Base-by-base conservation (phyloP, 2,888 invertebrate species). In the Pollenia griseotomentosa region DNA sequence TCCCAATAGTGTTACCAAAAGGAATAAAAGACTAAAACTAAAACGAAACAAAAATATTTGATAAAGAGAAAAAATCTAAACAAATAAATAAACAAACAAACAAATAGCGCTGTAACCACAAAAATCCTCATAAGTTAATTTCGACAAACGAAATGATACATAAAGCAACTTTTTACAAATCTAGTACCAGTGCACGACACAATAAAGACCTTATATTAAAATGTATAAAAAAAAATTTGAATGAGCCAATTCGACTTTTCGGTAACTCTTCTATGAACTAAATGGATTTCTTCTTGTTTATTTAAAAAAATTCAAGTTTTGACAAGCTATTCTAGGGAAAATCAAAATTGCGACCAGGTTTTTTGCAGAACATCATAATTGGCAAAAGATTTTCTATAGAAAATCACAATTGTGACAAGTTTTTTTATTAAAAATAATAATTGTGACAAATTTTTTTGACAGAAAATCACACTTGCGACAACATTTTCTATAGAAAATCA, bases 1-100 rank as follows among this genome's bases (percentile, higher is more conserved):
- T 83, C 86, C 71, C 83, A 86, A 86, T 86, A 80, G 86, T 86
- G 70, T 86, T 63, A 63, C 86, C 68, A 86, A 78, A 82, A 85
- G 59, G 65, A 65, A 75, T 48, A 75, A 44, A 71, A 73, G 53
- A 68, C 33, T 33, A 14, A 57, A 70, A 74, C n/a, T 57, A 16
- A 82, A 71, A 61, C 19, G 14, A 71, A 63, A 55, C 53, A 63
- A 42, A 53, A 71, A 61, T 59, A 19, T 40, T 19, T 66, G 55
- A 23, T 55, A n/a, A 57, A 66, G 46, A 6, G 11, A 33, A 40
- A 65, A 42, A 55, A 55, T 8, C 33, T 11, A 51, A 79, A 84
- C 42, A 46, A 79, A 84, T 65, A 46, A 77, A 70, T 19, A 33
- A 71, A 44, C n/a, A n/a, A n/a, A n/a, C 44, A 48, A 33, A 33